Base-by-base conservation (phyloP, 2,797 vertebrate genomes). In the Amblyraja radiata region DNA sequence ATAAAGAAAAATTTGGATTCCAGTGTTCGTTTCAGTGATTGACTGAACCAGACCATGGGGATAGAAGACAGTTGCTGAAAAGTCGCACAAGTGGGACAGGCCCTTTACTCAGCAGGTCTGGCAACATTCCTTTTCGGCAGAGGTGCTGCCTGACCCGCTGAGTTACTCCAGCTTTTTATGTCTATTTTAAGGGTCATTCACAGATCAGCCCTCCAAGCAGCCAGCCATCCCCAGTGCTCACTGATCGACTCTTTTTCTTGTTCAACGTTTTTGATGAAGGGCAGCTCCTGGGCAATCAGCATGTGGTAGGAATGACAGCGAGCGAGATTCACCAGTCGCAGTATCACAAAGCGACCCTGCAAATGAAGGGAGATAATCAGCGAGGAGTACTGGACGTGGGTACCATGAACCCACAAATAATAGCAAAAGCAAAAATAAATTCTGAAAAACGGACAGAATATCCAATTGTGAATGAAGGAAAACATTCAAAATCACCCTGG, bases 271-370 rank as follows among this genome's bases (percentile, higher is more conserved):
- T 92, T 92, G 21, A 92, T 25, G 23, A 54, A 92, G 0, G 90
- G 90, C 21, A 92, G 25, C 90, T 92, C 68, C 1, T 76, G 71
- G 73, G 0, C 13, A 18, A 92, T 92, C 10, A 46, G 76, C 71
- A 23, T 92, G 90, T 92, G 90, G 36, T 92, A 92, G 65, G 21
- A 28, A 1, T 6, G 9, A 73, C 90, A 92, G 6, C 0, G 21
- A 6, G 90, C 46, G 23, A 92, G 90, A 76, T 92, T 71, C 68
- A 92, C 71, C 21, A 92, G 36, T 7, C 90, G 90, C 25, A 92
- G 71, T 6, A 92, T 14, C 4, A 76, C 25, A n/a, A 92, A 92
- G 6, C 65, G 90, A 1, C 90, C 90, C 90, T 92, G 90, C 1
- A 54, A 32, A 46, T 32, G 32, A 6, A 88, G 6, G 6, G 16